Conservation (phyloP, 2,888 invertebrate genomes). For the Rhingia campestris region DNA sequence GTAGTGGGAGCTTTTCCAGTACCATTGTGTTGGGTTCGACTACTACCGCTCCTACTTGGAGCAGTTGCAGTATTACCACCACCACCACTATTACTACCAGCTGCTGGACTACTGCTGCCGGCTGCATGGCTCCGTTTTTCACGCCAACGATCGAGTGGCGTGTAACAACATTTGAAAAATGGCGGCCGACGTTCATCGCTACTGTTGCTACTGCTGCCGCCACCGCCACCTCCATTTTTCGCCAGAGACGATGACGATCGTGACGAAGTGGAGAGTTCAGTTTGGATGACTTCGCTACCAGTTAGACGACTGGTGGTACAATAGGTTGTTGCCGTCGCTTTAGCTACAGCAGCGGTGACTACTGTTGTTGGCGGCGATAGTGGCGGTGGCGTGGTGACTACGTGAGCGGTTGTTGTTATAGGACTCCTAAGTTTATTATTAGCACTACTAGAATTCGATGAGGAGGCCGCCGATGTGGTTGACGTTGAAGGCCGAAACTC, state of each 20-base stretch:
- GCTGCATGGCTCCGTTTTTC: conserved; percentile 76
- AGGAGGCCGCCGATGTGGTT: conserved; percentile 78
- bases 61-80: conserved; percentile 49
- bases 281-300: conserved; percentile 80
- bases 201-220: conserved; percentile 76
- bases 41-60: conserved; percentile 48
- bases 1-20: conserved; percentile 53
- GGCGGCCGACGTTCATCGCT: conserved; percentile 78
- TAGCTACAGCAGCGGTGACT: conserved; percentile 13
- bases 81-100: conserved; percentile 42
- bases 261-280: conserved; percentile 80
- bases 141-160: conserved; percentile 82
- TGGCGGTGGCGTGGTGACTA: conserved; percentile 75
- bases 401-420: conserved; percentile 50
- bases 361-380: conserved; percentile 33
- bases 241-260: conserved; percentile 76
- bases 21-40: conserved; percentile 41
- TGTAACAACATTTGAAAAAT: conserved; percentile 82
- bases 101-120: conserved; percentile 51
- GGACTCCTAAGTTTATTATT: conserved; percentile 62
- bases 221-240: conserved; percentile 74
- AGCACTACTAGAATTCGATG: conserved; percentile 65
- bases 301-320: conserved; percentile 77
- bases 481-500: conserved; percentile 81
- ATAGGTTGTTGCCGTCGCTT: conserved; percentile 63